Base-by-base conservation (phyloP, 2,888 invertebrate genomes). In the Odiellus spinosus region DNA sequence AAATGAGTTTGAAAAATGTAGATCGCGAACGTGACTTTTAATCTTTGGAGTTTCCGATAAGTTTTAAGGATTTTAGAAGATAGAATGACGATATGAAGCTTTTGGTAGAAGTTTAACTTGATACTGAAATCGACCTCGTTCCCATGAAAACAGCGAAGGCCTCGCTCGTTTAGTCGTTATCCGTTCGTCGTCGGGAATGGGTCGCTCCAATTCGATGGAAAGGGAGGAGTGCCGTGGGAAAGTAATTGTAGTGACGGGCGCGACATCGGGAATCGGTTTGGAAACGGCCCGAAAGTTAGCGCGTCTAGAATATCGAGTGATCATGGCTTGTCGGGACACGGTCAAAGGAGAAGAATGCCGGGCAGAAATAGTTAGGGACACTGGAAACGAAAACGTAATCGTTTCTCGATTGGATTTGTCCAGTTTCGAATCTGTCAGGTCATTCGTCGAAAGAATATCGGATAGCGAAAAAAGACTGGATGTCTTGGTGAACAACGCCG, bases 231-330 rank as follows among this genome's bases (percentile, higher is more conserved):
- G 4, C 5, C 26, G 26, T 48, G 85, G 85, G 8, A 87, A 88
- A 70, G 84, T 83, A 0, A 82, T 85, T 11, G 74, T 90, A 8
- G 75, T 90, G 14, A 90, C 90, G 12, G 90, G 90, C 1, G 84
- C 86, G 54, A 88, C 82, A 55, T 77, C 82, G 56, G 88, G 70
- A 63, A 58, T 59, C 39, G 60, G 60, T 6, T 51, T 49, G 17
- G 55, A 55, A 34, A 55, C 56, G 8, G 59, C 59, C 6, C 40
- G 45, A 3, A 55, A 57, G 11, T 43, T 59, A 21, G 59, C 59
- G 15, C 43, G 41, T 19, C 46, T 57, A 61, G 65, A 65, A 46
- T 87, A 84, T 0, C 74, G 75, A 49, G 73, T 90, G 32, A 81
- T 90, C 52, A 76, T 90, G 78, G 88, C 85, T 0, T 88, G 87